phyloP scores from a whole-genome alignment of 1,140 invertebrate genomes.

The Pinna nobilis region DNA sequence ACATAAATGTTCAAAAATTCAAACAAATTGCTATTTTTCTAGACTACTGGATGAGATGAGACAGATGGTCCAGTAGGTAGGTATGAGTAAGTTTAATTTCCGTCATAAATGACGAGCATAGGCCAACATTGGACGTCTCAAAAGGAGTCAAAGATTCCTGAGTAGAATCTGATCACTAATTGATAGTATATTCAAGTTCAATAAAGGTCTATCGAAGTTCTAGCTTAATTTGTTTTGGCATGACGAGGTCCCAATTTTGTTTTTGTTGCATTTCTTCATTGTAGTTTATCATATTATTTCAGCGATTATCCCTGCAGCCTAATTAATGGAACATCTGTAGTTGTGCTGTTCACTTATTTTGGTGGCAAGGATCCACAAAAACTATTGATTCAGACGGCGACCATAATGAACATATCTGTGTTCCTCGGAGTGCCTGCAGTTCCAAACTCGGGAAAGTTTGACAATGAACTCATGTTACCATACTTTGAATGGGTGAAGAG shows the following conservation, averaged over 20 bases:
- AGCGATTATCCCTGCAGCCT: conserved; percentile 26
- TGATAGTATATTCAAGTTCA: no score
- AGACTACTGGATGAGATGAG: no score
- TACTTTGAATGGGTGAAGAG: conserved; percentile 54
- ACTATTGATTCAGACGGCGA: conserved; percentile 51
- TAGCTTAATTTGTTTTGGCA: no score
- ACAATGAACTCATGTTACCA: conserved; percentile 11
- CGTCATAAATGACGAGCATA: no score
- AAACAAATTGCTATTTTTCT: no score
- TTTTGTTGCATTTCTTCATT: background rate
- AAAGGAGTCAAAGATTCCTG: no score
- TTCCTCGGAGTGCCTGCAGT: conserved; percentile 56
- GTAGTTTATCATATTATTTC: background rate
- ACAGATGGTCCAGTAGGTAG: no score
- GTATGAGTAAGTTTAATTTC: no score
- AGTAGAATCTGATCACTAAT: no score
- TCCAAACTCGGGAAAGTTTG: background rate
- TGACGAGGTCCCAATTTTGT: background rate
- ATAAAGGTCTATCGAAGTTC: no score
- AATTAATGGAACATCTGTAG: conserved; percentile 38
- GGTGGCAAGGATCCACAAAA: conserved; percentile 59
- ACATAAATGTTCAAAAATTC: no score
- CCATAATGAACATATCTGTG: conserved; percentile 50
- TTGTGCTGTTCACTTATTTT: conserved; percentile 58
- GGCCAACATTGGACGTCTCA: no score